phyloP scores from a whole-genome alignment of 2,797 vertebrate genomes.

The Spheniscus humboldti region DNA sequence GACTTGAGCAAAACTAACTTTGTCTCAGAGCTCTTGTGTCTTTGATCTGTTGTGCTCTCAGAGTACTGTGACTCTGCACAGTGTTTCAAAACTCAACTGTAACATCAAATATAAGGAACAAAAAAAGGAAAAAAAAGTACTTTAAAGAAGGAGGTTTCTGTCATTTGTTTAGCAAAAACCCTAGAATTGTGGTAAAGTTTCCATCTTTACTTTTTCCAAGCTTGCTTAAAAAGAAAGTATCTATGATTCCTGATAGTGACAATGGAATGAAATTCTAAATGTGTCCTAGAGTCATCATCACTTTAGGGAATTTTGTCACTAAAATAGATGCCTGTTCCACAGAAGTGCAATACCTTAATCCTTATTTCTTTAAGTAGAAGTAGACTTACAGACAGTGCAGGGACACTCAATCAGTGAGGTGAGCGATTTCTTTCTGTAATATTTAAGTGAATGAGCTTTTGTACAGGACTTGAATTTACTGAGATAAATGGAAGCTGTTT shows the following conservation, averaged over 20 bases:
- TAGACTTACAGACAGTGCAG: neutral
- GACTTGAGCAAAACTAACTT: neutral
- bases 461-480: neutral
- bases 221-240: neutral
- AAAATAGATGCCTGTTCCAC: neutral
- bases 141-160: neutral
- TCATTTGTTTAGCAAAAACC: neutral
- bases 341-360: neutral
- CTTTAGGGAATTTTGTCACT: neutral
- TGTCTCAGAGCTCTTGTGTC: neutral
- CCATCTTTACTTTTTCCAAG: neutral
- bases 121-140: fast-evolving
- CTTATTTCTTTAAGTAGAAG: neutral
- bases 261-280: neutral
- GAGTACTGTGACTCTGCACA: neutral
- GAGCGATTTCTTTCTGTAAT: neutral
- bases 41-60: neutral
- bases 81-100: neutral
- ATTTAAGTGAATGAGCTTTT: conserved; percentile 32
- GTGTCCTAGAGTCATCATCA: neutral
- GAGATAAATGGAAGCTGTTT: conserved; percentile 26
- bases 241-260: neutral
- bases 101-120: neutral
- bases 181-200: neutral
- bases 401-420: neutral